These are phyloP conservation scores for Saimiri boliviensis DNA, from an alignment of 2,113 vertebrate genomes.

Conservation along the genomic window DNA sequence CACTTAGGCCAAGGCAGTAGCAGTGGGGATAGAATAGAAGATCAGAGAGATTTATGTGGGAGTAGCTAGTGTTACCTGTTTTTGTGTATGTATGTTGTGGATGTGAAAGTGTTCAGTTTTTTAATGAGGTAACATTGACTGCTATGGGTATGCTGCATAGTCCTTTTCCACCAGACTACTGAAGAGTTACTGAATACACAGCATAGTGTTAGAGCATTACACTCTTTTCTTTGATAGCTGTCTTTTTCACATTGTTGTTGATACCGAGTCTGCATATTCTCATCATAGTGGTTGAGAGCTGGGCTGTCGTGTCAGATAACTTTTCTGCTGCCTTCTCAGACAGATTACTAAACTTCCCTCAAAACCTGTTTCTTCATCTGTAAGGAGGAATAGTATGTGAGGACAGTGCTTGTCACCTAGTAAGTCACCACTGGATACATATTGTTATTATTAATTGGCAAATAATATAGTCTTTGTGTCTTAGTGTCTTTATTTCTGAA, in stretches of 20 bases:
- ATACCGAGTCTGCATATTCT: background rate
- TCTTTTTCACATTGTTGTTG: background rate
- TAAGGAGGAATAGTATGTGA: background rate
- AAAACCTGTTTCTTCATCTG: background rate
- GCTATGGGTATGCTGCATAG: background rate
- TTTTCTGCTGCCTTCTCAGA: background rate
- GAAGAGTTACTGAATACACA: background rate
- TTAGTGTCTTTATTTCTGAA: conserved; percentile 31
- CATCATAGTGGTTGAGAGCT: background rate
- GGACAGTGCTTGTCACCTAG: background rate
- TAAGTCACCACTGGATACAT: background rate
- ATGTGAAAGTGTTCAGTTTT: background rate
- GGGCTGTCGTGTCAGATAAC: background rate
- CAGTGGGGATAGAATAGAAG: background rate
- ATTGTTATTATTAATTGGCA: background rate
- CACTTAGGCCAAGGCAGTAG: background rate
- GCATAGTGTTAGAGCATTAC: no score
- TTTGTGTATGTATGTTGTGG: background rate
- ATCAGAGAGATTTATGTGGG: background rate
- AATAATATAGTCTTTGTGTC: background rate
- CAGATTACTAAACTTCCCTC: background rate
- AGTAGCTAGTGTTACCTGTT: background rate
- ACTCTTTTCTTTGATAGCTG: background rate
- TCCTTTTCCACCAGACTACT: background rate
- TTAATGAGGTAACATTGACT: background rate